phyloP scores from a whole-genome alignment of 2,888 invertebrate genomes.

The Antheraea assamensis region DNA sequence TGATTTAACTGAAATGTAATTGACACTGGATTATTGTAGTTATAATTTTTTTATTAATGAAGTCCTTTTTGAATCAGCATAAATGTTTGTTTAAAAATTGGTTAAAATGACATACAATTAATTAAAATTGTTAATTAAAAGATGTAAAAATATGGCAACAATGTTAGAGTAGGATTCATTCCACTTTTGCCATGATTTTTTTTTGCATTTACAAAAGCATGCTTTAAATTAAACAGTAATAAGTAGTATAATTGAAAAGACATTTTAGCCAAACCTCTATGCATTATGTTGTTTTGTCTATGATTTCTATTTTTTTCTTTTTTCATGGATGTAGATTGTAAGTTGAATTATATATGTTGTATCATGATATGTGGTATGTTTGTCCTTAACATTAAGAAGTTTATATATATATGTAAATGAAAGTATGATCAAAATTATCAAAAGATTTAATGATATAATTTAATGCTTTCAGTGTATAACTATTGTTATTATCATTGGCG shows the following conservation, averaged over 20 bases:
- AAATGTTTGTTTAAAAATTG: neutral
- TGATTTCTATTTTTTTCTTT: neutral
- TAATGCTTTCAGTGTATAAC: neutral
- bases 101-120: neutral
- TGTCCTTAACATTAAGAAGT: slow-evolving; percentile 2
- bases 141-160: neutral
- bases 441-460: neutral
- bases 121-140: neutral
- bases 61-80: neutral
- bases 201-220: slow-evolving; percentile 9
- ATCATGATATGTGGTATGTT: slow-evolving; percentile 1
- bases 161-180: slow-evolving; percentile 25
- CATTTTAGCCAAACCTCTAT: slow-evolving; percentile 9
- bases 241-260: neutral
- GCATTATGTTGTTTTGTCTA: slow-evolving; percentile 1
- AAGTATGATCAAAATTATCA: neutral
- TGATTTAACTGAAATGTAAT: neutral
- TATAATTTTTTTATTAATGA: neutral
- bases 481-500: slow-evolving; percentile 10
- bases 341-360: neutral
- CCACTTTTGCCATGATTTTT: slow-evolving; percentile 25
- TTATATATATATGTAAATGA: neutral
- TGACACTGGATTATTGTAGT: neutral
- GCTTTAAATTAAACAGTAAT: neutral
- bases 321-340: neutral